Conservation (phyloP, 2,797 vertebrate species). For the Gila robusta region DNA sequence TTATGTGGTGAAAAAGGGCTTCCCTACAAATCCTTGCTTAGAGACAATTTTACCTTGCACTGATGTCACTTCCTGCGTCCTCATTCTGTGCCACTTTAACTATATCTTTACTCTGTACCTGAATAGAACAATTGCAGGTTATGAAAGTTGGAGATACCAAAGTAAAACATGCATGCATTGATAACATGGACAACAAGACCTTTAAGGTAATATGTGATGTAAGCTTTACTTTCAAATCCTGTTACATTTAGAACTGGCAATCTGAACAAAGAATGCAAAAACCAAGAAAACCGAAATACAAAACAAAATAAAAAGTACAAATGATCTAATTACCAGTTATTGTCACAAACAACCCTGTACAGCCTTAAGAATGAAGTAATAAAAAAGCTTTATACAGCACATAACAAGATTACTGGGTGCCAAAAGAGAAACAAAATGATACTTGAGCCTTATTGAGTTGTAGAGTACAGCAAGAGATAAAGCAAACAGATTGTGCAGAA, state of each 20-base stretch:
- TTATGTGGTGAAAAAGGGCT: background rate
- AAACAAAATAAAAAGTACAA: conserved; percentile 84
- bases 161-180: background rate
- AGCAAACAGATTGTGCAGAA: conserved; percentile 83
- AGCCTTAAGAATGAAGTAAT: conserved; percentile 95
- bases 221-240: conserved; percentile 99
- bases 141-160: background rate
- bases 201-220: conserved; percentile 86
- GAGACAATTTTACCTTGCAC: background rate
- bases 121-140: background rate
- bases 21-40: background rate
- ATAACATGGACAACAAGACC: conserved; percentile 61
- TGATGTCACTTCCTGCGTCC: background rate
- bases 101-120: too few species aligned
- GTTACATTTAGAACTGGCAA: conserved; percentile 99
- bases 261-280: conserved; percentile 92
- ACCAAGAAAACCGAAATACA: conserved; percentile 76
- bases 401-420: conserved; percentile 88
- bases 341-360: conserved; percentile 99
- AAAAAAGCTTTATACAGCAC: conserved; percentile 99
- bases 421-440: conserved; percentile 73
- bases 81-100: background rate
- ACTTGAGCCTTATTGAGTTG: conserved; percentile 80
- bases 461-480: conserved; percentile 84
- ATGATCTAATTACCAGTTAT: conserved; percentile 95